Base-by-base conservation (phyloP, 2,888 invertebrate species). In the Diplolepis rosae region DNA sequence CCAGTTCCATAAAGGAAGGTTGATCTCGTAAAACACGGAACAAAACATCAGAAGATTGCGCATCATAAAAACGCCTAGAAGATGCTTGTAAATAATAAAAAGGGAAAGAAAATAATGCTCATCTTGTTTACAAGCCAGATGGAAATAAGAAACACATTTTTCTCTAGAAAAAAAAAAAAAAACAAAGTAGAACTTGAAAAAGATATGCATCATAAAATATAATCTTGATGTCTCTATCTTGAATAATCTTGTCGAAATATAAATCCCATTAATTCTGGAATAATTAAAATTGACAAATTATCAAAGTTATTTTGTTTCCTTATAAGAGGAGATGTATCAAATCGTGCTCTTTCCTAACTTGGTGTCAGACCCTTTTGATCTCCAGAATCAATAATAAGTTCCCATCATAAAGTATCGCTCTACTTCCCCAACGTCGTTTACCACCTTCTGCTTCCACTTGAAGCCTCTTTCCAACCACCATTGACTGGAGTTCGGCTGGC, bases 361-460 rank as follows among this genome's bases (percentile, higher is more conserved):
- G n/a, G n/a, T n/a, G n/a, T n/a, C n/a, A n/a, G 61, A 42, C 32
- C 15, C 69, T 71, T 52, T 69, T 76, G 70, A 71, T 71, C 65
- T 69, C 22, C 56, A 70, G 67, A 78, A 79, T 82, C 78, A 75
- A 82, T 83, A 82, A 83, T 79, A 79, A 77, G 83, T 82, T 81
- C 72, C 42, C 56, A 54, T 73, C 68, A 66, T 70, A 74, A 70
- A 73, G 67, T 69, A 66, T 65, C 73, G 52, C 65, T 61, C 39
- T 27, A 65, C 42, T 39, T 45, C 48, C 50, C 48, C 42, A 48
- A 50, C 50, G 50, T 66, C 50, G 22, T 50, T 50, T 54, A 48
- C 68, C 28, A 48, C 65, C 28, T 45, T 24, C 61, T 67, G 70
- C 65, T 48, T 48, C 22, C 51, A 24, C 68, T 42, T 50, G 6